Conservation (phyloP, 2,888 invertebrate species). For the Steromphala cineraria region DNA sequence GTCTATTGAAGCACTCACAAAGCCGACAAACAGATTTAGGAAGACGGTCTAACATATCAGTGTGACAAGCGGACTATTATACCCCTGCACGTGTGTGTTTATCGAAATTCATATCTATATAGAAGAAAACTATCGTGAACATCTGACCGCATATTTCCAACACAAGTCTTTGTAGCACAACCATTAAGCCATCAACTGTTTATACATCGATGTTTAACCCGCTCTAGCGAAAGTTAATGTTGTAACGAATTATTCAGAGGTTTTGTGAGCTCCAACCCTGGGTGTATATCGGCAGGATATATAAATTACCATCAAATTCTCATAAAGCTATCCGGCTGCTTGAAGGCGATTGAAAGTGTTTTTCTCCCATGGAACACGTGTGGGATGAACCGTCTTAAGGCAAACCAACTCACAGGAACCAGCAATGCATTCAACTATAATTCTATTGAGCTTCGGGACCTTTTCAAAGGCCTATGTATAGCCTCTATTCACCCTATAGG, state of each 20-base stretch:
- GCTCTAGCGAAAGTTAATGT: background rate
- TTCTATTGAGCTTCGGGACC: background rate
- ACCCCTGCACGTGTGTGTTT: background rate
- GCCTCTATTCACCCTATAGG: background rate
- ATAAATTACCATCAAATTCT: conserved; percentile 8
- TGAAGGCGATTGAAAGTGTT: background rate
- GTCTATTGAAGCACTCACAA: no score
- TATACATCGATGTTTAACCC: background rate
- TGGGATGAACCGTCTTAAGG: background rate
- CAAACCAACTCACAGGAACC: background rate
- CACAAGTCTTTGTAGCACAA: background rate
- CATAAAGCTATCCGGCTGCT: background rate
- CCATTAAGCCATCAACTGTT: background rate
- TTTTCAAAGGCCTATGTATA: background rate
- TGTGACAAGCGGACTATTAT: background rate
- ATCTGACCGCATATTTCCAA: background rate
- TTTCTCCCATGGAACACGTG: background rate
- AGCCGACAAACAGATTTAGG: background rate
- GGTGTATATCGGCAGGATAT: conserved; percentile 3
- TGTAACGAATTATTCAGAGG: background rate
- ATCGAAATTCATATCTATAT: background rate
- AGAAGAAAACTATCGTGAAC: background rate
- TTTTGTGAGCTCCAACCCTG: background rate
- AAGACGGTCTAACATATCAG: background rate
- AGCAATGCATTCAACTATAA: background rate